Evolutionary conservation across 2,797 vertebrate genomes (phyloP), one percentile per base, ranked within the genome.

Genomic region (Sebastes taczanowskii): DNA sequence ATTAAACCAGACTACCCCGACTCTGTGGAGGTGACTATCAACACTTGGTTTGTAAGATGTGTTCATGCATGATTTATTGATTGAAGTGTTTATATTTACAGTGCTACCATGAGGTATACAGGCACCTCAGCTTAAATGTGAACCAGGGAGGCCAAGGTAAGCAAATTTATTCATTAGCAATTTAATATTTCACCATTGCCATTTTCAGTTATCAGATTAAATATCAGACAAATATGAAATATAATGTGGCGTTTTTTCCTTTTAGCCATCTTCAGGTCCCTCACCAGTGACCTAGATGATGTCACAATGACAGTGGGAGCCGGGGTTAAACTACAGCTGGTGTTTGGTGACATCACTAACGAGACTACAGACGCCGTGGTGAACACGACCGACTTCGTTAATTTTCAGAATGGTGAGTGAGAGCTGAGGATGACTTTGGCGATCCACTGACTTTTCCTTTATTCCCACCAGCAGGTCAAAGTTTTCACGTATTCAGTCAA

Each of bases 261-360:
- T 22, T 72, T 27, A 95, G 94, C 76, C 14, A 75, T 89, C 61
- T 95, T 94, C 67, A 71, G 49, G 10, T 82, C 86, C 18, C 74
- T 94, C 74, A 88, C 58, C 8, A 80, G 85, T 80, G 92, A 95
- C 71, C 85, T 93, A 0, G 92, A 95, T 59, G 86, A 91, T 5
- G 30, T 95, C 62, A 78, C 59, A 3, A 67, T 94, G 11, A 55
- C 77, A 55, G 4, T 89, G 20, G 77, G 81, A 53, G 18, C 13
- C 0, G 25, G 85, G 3, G 65, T 86, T 29, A 80, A 84, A 38
- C 66, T 95, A 23, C 82, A 89, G n/a, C 2, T 95, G 30, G 86
- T 95, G 60, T 92, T 93, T 58, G 95, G 93, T 61, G 92, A 94
- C 89, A 95, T 96, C 66, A 93, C 91, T 0, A 87, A 91, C 1